These are phyloP conservation scores for Keiferia lycopersicella DNA, from an alignment of 2,888 invertebrate species.

Conservation along the genomic window DNA sequence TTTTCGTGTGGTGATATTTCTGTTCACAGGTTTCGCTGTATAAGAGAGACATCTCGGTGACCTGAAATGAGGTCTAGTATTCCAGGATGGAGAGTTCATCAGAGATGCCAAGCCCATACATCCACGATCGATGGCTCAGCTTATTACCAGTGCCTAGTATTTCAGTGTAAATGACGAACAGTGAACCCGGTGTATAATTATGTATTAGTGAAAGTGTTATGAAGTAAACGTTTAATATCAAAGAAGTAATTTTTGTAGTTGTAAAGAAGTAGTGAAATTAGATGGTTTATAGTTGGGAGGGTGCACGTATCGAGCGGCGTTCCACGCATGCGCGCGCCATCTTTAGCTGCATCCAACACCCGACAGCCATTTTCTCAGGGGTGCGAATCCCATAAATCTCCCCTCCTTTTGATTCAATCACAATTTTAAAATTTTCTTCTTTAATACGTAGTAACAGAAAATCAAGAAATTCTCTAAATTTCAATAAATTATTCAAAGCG, in stretches of 20 bases:
- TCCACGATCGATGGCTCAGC: conserved; percentile 2
- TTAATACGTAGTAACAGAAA: not conserved
- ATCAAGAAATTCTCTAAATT: too few species aligned
- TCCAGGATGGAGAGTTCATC: conserved; percentile 8
- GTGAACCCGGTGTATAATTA: not conserved
- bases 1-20: conserved; percentile 38
- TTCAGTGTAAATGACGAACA: conserved; percentile 12
- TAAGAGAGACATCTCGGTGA: conserved; percentile 18
- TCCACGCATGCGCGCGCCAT: conserved; percentile 73
- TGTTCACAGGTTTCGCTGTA: conserved; percentile 46
- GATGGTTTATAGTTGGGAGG: conserved; percentile 56
- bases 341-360: conserved; percentile 64
- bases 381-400: conserved; percentile 40
- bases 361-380: conserved; percentile 67
- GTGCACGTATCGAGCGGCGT: conserved; percentile 75
- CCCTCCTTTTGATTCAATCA: not conserved
- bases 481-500: too few species aligned
- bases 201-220: conserved; percentile 7
- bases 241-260: not conserved
- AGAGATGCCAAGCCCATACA: conserved; percentile 9
- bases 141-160: conserved; percentile 28
- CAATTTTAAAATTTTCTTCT: not conserved
- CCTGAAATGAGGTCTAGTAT: conserved; percentile 31
- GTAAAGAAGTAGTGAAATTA: conserved; percentile 45
- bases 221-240: not conserved